Base-by-base conservation (phyloP, 2,113 vertebrate genomes). In the Cyprinus carpio region DNA sequence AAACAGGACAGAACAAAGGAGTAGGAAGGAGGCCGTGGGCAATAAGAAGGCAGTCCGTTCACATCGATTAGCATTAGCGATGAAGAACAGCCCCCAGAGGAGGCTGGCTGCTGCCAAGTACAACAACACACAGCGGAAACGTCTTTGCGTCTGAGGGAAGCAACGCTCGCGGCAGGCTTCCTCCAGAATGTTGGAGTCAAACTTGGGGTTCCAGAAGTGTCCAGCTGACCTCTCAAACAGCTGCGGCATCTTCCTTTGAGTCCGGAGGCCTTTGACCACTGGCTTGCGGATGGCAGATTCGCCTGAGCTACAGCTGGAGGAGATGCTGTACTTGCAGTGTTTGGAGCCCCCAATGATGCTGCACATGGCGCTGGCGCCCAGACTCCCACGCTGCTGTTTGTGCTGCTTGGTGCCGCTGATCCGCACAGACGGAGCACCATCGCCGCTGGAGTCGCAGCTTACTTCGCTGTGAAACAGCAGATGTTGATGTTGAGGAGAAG, bases 181-280 rank as follows among this genome's bases (percentile, higher is more conserved):
- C 89, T 99, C 98, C 90, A 99, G 92, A 87, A 98, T 96, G 86
- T 95, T 91, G 1, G 98, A 99, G 93, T 99, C 98, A 60, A 99
- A 99, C 90, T 95, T 96, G 84, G 97, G 98, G 93, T 98, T 95
- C 97, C 98, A 99, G 95, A 97, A 99, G 76, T 96, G 96, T 64
- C 95, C 93, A 9, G 97, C 97, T 4, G 98, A 97, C 91, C 98
- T 94, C 89, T 99, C 98, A 25, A 99, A 99, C 77, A 99, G 94
- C 88, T 96, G 97, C 0, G 97, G 98, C 62, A 96, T 93, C 88
- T 94, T 95, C 89, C 90, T 93, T 18, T 91, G 92, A 67, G 90
- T 92, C 87, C 94, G 93, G n/a, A 93, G 87, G 1, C 91, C 58
- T 65, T 92, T 92, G 60, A 91, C 90, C 11, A 89, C 85, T 18